These are phyloP conservation scores for Tupaia chinensis DNA, from an alignment of 2,113 vertebrate species.

Conservation along the genomic window DNA sequence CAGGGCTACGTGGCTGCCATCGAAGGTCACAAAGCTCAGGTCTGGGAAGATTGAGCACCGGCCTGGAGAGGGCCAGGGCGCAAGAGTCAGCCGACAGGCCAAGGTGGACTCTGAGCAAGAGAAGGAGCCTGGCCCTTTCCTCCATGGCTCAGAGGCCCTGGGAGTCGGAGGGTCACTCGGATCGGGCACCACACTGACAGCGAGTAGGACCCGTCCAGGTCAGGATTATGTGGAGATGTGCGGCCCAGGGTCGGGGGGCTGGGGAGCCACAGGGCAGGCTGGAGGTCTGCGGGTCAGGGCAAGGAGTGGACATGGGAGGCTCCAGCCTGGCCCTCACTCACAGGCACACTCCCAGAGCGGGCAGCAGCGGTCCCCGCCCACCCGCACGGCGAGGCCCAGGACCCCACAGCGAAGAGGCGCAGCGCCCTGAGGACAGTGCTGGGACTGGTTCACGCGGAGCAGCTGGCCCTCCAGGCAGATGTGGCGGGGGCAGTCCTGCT, in stretches of 20 bases:
- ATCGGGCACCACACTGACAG: background rate
- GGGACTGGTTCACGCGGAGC: slow-evolving; percentile 94
- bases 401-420: slow-evolving; percentile 94
- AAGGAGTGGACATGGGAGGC: background rate
- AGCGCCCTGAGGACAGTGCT: slow-evolving; percentile 92
- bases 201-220: background rate
- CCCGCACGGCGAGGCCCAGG: slow-evolving; percentile 93
- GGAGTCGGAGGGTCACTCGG: background rate
- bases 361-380: slow-evolving; percentile 96
- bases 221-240: background rate
- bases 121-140: background rate
- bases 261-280: background rate
- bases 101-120: background rate
- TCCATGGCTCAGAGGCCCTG: background rate
- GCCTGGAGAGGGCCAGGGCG: slow-evolving; percentile 85
- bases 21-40: slow-evolving; percentile 95
- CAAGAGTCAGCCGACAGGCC: background rate
- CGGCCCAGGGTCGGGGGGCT: background rate
- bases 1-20: slow-evolving; percentile 92
- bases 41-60: slow-evolving; percentile 97
- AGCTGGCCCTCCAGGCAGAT: slow-evolving; percentile 95
- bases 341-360: slow-evolving; percentile 98
- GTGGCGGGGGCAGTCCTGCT: slow-evolving; percentile 93
- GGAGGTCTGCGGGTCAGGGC: background rate
- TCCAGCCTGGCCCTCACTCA: slow-evolving; percentile 84